Percentiles rank a stretch among this genome's conserved stretches.
Conservation (phyloP, 2,888 invertebrate genomes). For the Eristalis pertinax region DNA sequence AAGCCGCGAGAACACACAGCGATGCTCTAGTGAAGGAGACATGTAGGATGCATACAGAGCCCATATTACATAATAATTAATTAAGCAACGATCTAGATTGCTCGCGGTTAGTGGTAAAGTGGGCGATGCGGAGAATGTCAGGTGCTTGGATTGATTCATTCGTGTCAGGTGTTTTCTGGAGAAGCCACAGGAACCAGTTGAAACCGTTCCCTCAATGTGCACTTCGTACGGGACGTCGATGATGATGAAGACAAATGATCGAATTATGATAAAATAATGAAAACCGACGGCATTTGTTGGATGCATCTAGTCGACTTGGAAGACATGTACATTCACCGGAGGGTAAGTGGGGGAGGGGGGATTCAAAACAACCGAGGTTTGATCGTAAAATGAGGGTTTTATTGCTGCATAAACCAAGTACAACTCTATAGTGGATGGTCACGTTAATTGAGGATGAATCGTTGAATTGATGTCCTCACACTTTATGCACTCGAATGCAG, state of each 20-base stretch:
- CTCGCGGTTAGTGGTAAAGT: conserved; percentile 16
- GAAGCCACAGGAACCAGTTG: conserved; percentile 43
- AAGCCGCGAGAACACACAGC: background rate
- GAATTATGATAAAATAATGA: conserved; percentile 66
- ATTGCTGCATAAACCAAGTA: conserved; percentile 15
- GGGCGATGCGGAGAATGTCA: background rate
- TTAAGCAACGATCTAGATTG: conserved; percentile 27
- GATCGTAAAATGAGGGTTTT: conserved; percentile 19
- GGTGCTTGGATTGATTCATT: conserved; percentile 61
- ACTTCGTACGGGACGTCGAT: conserved; percentile 52
- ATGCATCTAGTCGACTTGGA: conserved; percentile 5
- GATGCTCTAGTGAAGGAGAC: background rate
- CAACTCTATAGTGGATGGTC: conserved; percentile 1
- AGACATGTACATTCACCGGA: background rate
- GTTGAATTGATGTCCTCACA: conserved; percentile 32
- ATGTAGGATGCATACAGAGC: conserved; percentile 12
- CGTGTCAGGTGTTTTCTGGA: conserved; percentile 49
- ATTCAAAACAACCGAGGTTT: background rate
- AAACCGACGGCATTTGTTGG: conserved; percentile 25
- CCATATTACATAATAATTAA: conserved; percentile 62
- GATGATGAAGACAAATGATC: conserved; percentile 61
- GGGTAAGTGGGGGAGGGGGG: too few relatives aligned
- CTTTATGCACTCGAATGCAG: conserved; percentile 17
- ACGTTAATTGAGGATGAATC: conserved; percentile 25
- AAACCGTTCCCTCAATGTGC: conserved; percentile 46